These are phyloP conservation scores for Gorsachius goisagi DNA, from an alignment of 2,113 vertebrate genomes.

Conservation along the genomic window DNA sequence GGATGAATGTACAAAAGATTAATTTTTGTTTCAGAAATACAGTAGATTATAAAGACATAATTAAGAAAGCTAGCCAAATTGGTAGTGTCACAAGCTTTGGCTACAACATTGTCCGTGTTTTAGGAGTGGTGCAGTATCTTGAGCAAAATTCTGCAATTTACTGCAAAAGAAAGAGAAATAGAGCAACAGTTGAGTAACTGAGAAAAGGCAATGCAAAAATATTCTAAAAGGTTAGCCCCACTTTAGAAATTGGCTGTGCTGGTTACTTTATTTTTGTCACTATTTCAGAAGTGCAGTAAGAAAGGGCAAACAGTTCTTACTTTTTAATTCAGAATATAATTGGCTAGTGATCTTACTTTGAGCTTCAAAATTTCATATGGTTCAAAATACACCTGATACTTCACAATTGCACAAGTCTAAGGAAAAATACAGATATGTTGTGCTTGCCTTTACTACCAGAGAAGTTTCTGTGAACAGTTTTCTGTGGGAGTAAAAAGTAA, in stretches of 20 bases:
- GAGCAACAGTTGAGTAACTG: neutral
- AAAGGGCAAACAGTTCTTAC: neutral
- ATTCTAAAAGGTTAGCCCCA: neutral
- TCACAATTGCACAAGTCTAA: neutral
- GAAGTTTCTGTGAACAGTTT: neutral
- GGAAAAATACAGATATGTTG: neutral
- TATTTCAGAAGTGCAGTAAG: neutral
- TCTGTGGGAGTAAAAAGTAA: neutral
- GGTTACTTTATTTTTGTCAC: neutral
- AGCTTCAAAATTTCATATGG: neutral
- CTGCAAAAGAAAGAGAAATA: neutral
- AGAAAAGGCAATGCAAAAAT: neutral
- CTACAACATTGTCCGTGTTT: neutral
- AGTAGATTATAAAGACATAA: neutral
- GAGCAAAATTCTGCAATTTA: neutral
- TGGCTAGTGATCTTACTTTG: neutral
- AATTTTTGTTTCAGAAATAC: neutral
- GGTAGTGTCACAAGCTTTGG: neutral
- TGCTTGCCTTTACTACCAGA: neutral
- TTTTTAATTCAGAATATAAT: neutral
- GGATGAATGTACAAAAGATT: neutral
- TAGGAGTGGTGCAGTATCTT: neutral
- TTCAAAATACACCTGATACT: neutral
- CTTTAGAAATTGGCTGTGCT: neutral
- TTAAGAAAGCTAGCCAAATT: neutral